phyloP scores from a whole-genome alignment of 2,888 invertebrate genomes.

The Archips crataeganus region DNA sequence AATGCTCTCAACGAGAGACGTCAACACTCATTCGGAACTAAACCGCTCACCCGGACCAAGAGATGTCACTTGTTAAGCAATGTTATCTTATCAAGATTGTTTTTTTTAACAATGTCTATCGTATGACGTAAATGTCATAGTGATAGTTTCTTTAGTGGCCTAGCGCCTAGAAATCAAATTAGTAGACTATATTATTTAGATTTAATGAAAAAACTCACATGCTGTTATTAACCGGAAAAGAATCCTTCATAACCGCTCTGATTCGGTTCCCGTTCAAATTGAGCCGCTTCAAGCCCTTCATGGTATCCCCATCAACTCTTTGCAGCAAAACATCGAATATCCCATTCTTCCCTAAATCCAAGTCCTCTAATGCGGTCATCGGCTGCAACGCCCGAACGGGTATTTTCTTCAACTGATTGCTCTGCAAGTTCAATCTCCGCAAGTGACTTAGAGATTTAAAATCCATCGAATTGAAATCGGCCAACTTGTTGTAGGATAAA shows the following conservation, averaged over 20 bases:
- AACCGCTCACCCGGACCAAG: too few species aligned
- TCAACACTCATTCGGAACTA: too few species aligned
- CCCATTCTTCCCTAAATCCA: constrained; percentile 82
- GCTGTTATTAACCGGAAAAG: constrained; percentile 70
- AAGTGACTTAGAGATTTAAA: constrained; percentile 69
- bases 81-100: too few species aligned
- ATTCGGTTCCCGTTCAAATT: constrained; percentile 82
- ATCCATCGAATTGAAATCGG: constrained; percentile 69
- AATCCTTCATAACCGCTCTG: constrained; percentile 71
- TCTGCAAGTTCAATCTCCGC: constrained; percentile 76
- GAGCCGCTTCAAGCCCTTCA: constrained; percentile 70
- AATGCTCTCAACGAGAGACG: too few species aligned
- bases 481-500: constrained; percentile 80
- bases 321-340: constrained; percentile 70
- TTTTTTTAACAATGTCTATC: too few species aligned
- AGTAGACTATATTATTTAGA: not conserved
- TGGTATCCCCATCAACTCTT: constrained; percentile 58
- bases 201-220: constrained; percentile 65
- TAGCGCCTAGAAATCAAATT: not conserved
- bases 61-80: too few species aligned
- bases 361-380: constrained; percentile 69
- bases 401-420: constrained; percentile 74
- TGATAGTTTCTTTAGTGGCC: too few species aligned
- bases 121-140: too few species aligned
- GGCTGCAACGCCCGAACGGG: constrained; percentile 70